These are phyloP conservation scores for Cassiopea xamachana DNA, from an alignment of 30 jellyfish, hydroid and myxozoan species.

Conservation along the genomic window DNA sequence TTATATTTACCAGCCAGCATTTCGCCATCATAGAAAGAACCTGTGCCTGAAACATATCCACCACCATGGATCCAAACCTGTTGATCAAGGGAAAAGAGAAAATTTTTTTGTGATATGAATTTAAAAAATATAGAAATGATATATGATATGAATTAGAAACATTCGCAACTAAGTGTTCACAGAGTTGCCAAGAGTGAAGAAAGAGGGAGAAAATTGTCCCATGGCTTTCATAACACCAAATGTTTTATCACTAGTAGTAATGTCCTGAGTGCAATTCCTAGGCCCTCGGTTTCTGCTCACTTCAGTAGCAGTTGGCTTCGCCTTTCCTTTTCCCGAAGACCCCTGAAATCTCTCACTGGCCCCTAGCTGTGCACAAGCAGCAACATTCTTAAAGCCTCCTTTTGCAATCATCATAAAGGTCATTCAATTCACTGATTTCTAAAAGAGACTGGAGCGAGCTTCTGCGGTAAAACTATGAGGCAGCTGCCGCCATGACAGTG, in stretches of 20 bases:
- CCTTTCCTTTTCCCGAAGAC: too few species aligned
- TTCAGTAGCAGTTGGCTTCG: too few species aligned
- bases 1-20: slow-evolving; percentile 51
- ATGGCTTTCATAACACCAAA: neutral
- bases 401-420: too few species aligned
- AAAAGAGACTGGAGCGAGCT: too few species aligned
- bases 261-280: neutral
- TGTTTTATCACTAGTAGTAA: neutral
- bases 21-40: slow-evolving; percentile 32
- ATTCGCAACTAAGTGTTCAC: neutral
- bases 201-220: neutral
- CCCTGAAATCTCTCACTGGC: too few species aligned
- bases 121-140: neutral
- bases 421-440: too few species aligned
- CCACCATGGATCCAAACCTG: slow-evolving; percentile 92
- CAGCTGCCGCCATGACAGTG: too few species aligned
- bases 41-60: slow-evolving; percentile 24
- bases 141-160: neutral
- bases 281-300: too few species aligned
- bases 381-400: too few species aligned
- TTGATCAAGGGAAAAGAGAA: too few species aligned
- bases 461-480: too few species aligned
- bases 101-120: neutral
- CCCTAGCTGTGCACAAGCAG: too few species aligned
- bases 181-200: neutral